Conservation (phyloP, 1,140 invertebrate genomes). For the Drosophila equinoxialis region DNA sequence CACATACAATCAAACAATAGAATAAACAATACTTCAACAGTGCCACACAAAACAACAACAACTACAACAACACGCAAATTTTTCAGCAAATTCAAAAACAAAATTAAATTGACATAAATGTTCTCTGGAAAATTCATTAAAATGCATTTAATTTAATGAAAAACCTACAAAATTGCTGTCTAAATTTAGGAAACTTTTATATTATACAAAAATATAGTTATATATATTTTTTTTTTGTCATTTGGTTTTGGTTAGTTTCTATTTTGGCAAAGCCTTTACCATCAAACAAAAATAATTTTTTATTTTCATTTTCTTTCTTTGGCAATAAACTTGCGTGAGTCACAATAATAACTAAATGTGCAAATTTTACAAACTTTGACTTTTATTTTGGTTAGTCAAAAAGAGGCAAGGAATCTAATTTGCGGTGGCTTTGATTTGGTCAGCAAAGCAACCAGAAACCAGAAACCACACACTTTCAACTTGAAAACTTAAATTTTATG, state of each 20-base stretch:
- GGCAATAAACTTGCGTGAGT: constrained; percentile 7
- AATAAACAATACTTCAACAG: constrained; percentile 66
- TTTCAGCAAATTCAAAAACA: constrained; percentile 24
- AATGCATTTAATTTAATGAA: constrained; percentile 41
- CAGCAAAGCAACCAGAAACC: constrained; percentile 7
- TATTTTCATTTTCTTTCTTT: constrained; percentile 2
- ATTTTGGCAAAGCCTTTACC: neutral
- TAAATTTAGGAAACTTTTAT: neutral
- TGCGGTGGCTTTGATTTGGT: constrained; percentile 17
- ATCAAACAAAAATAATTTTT: neutral
- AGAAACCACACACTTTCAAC: constrained; percentile 8
- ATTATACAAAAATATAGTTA: neutral
- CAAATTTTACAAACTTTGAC: constrained; percentile 1
- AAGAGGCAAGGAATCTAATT: neutral
- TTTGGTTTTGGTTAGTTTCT: neutral
- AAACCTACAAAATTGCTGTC: neutral
- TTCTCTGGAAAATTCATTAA: constrained; percentile 36
- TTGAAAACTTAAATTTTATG: constrained; percentile 9
- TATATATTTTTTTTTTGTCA: too few relatives aligned
- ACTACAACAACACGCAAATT: constrained; percentile 31
- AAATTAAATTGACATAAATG: constrained; percentile 27
- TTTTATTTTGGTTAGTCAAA: neutral
- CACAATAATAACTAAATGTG: constrained; percentile 8
- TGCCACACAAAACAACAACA: constrained; percentile 42
- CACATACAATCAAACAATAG: constrained; percentile 39